These are phyloP conservation scores for Pedionomus torquatus DNA, from an alignment of 2,113 vertebrate species.

Conservation along the genomic window DNA sequence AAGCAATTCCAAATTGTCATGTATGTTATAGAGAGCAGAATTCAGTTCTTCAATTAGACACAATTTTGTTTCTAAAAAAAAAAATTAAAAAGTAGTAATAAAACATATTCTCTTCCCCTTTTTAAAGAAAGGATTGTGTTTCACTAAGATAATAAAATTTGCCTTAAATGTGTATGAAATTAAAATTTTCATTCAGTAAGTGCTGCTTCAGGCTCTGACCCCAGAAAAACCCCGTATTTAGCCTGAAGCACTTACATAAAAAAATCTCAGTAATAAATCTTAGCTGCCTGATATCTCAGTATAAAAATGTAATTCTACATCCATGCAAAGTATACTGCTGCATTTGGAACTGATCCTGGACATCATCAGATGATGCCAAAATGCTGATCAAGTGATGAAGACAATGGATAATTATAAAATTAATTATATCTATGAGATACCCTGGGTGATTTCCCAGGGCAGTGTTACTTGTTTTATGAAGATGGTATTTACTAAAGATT, in stretches of 20 bases:
- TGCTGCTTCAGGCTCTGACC: neutral
- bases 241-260: neutral
- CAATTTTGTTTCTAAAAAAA: neutral
- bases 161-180: neutral
- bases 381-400: neutral
- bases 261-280: neutral
- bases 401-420: neutral
- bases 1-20: neutral
- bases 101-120: rapidly evolving
- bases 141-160: neutral
- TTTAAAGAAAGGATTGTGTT: neutral
- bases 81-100: neutral
- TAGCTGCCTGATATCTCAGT: neutral
- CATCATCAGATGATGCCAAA: neutral
- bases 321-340: neutral
- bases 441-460: neutral
- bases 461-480: neutral
- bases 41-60: neutral
- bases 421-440: neutral
- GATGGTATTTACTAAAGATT: neutral
- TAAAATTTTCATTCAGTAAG: neutral
- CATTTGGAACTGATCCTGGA: neutral
- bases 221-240: neutral
- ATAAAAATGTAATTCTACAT: neutral
- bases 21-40: neutral